These are phyloP conservation scores for Watsonalla cultraria DNA, from an alignment of 2,888 invertebrate species.

Conservation along the genomic window DNA sequence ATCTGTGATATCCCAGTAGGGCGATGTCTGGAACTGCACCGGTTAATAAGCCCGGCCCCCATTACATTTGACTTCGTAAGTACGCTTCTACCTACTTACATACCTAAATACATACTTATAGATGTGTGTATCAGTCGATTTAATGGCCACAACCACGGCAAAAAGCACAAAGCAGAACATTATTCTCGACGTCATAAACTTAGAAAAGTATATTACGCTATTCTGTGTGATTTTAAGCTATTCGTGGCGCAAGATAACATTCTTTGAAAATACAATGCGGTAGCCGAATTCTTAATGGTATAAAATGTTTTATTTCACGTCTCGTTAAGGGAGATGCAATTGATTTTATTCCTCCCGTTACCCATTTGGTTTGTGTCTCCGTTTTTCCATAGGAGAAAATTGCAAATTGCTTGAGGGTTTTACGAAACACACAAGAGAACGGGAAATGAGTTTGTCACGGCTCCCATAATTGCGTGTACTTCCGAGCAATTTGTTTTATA, in stretches of 20 bases:
- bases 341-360: neutral
- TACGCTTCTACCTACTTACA: too few relatives aligned
- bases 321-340: neutral
- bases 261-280: neutral
- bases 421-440: neutral
- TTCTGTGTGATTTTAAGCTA: constrained; percentile 28
- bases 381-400: neutral
- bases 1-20: too few relatives aligned
- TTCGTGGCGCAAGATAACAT: constrained; percentile 4
- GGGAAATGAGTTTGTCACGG: neutral
- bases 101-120: too few relatives aligned
- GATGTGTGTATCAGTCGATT: constrained; percentile 17
- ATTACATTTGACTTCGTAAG: too few relatives aligned
- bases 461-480: neutral
- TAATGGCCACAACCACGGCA: constrained; percentile 30
- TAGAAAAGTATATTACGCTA: constrained; percentile 61
- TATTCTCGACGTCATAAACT: constrained; percentile 59
- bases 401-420: neutral
- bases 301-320: neutral
- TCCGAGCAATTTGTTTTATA: neutral
- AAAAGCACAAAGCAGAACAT: constrained; percentile 49
- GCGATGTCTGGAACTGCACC: too few relatives aligned
- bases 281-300: neutral
- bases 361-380: neutral
- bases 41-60: too few relatives aligned